Base-by-base conservation (phyloP, 2,113 vertebrate species). In the Beaufortia kweichowensis region DNA sequence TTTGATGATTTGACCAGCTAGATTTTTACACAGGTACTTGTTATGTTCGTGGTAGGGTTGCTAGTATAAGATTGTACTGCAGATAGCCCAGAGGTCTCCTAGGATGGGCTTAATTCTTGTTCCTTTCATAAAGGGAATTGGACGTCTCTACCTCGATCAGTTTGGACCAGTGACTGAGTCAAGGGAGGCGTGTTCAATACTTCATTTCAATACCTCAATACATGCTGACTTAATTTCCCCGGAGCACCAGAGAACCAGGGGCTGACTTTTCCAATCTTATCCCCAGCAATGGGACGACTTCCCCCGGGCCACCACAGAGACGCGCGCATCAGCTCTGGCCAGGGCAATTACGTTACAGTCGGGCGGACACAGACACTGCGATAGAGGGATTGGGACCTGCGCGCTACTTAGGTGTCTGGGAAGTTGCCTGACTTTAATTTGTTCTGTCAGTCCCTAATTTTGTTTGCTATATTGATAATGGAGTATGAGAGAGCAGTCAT, bases 201-300 rank as follows among this genome's bases (percentile, higher is more conserved):
- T 86, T 85, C 67, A 81, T 72, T 79, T 78, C 81, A 83, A 80
- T 88, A 83, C 83, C 53, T 85, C 75, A 39, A 62, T 76, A 75
- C 87, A 64, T 73, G 75, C 80, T 53, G 76, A 59, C 71, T 77
- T 84, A 80, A 86, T 87, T 88, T 86, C 88, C 84, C 85, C 26
- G 66, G 82, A 84, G 86, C 79, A 60, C 76, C 65, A 28, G 31
- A 39, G 31, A 77, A 68, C 62, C 78, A 26, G 55, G 9, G 80
- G 50, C 80, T 43, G 41, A 80, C 80, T 63, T 76, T 57, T 66
- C 46, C 53, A 70, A 70, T 71, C 72, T 46, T 43, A 24, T 63
- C 23, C 23, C 63, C 43, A 43, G 60, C 23, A 23, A n/a, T 29
- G 75, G 57, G 14, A 78, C 10, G 57, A 28, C 66, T 70, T 78